Evolutionary conservation across 1,140 invertebrate genomes (phyloP).

Genomic region (Drosophila pallidifrons): DNA sequence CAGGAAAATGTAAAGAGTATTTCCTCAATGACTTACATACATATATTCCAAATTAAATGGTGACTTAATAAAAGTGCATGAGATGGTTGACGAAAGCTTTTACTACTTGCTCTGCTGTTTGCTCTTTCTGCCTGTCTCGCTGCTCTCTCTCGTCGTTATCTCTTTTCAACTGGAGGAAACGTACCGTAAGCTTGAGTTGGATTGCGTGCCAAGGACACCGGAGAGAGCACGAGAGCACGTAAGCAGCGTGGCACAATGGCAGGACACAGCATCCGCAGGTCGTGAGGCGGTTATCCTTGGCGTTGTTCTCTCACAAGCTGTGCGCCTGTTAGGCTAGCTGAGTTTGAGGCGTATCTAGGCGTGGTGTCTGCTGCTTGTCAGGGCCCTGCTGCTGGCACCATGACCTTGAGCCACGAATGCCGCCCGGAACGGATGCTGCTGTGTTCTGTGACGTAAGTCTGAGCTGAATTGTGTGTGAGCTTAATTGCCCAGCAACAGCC

Average conservation of each 20-base stretch:
- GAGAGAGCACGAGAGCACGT: not conserved
- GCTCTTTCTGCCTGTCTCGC: not conserved
- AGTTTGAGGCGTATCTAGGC: slow-evolving; percentile 81
- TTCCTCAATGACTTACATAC: too few species aligned
- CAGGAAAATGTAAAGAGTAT: too few species aligned
- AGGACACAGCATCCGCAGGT: slow-evolving; percentile 35
- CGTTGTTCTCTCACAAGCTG: slow-evolving; percentile 32
- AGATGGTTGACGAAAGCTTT: not conserved
- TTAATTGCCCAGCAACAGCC: slow-evolving; percentile 65
- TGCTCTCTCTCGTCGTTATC: not conserved
- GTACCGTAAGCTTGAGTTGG: slow-evolving; percentile 47
- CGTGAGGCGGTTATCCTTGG: slow-evolving; percentile 17
- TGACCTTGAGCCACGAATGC: slow-evolving; percentile 26
- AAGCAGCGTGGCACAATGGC: not conserved
- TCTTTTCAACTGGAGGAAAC: not conserved
- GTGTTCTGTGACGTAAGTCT: slow-evolving; percentile 3
- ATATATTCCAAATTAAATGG: too few species aligned
- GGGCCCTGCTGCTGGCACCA: slow-evolving; percentile 6
- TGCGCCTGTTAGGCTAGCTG: slow-evolving; percentile 62
- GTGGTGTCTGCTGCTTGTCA: slow-evolving; percentile 57
- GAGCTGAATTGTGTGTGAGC: slow-evolving; percentile 33
- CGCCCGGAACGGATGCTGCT: slow-evolving; percentile 32
- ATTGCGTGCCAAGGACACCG: slow-evolving; percentile 24
- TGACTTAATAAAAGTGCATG: not conserved
- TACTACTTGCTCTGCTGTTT: too few species aligned